Percentiles rank a stretch among this genome's conserved stretches.
Conservation (phyloP, 2,888 invertebrate species). For the Hypercompe scribonia region DNA sequence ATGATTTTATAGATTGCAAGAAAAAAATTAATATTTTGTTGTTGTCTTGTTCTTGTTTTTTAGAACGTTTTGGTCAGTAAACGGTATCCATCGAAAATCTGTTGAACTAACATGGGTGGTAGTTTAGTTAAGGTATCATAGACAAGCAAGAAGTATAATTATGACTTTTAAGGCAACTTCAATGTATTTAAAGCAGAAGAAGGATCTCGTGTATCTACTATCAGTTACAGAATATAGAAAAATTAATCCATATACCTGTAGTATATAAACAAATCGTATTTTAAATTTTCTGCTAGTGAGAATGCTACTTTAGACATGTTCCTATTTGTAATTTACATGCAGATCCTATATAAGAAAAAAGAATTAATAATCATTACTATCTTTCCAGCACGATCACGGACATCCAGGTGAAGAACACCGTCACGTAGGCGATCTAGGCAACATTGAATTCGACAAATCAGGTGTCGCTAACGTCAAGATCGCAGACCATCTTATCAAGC, state of each 20-base stretch:
- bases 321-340: too few species aligned
- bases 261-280: not conserved
- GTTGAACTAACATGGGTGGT: not conserved
- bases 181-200: too few species aligned
- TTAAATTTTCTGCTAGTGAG: not conserved
- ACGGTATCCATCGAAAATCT: not conserved
- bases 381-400: slow-evolving; percentile 90
- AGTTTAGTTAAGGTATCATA: not conserved
- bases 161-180: too few species aligned
- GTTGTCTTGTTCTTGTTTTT: too few species aligned
- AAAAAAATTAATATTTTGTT: too few species aligned
- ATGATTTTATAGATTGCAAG: too few species aligned
- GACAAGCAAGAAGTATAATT: too few species aligned
- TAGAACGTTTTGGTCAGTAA: not conserved
- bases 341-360: too few species aligned
- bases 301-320: not conserved
- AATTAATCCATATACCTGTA: not conserved
- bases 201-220: too few species aligned
- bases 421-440: slow-evolving; percentile 95
- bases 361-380: not conserved
- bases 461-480: slow-evolving; percentile 87
- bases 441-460: slow-evolving; percentile 88
- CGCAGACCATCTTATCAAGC: slow-evolving; percentile 87
- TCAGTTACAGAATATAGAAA: too few species aligned
- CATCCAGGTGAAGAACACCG: slow-evolving; percentile 89